These are phyloP conservation scores for Halocynthia roretzi DNA, from an alignment of 23 tunicate genomes.

Conservation along the genomic window DNA sequence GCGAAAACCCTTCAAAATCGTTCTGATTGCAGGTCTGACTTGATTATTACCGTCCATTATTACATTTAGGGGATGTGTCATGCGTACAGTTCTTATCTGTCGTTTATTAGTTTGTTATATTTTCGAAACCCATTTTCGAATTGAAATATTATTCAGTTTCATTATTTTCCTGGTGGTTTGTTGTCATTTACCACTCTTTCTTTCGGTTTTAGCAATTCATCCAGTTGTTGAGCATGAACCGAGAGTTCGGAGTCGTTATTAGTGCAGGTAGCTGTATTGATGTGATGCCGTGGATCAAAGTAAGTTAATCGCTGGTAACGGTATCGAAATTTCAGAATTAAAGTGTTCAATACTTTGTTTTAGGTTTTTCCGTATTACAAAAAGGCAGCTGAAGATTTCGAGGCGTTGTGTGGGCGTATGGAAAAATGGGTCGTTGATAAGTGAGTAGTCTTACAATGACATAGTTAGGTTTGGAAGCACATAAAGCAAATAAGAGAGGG, in stretches of 20 bases:
- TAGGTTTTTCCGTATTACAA: slow-evolving; percentile 41
- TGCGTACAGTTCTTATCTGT: too few relatives aligned
- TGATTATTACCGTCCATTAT: too few relatives aligned
- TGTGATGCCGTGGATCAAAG: slow-evolving; percentile 54
- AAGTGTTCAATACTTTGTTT: not conserved
- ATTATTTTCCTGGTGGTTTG: too few relatives aligned
- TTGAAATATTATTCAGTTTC: too few relatives aligned
- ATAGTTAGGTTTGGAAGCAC: not conserved
- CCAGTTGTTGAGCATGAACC: slow-evolving; percentile 45
- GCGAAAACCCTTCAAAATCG: too few relatives aligned
- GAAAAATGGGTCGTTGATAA: slow-evolving; percentile 34
- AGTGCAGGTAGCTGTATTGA: slow-evolving; percentile 24
- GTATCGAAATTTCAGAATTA: not conserved
- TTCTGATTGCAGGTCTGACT: too few relatives aligned
- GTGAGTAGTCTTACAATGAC: slow-evolving; percentile 5
- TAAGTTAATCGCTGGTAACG: not conserved
- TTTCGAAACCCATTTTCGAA: too few relatives aligned
- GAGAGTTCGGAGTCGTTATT: slow-evolving; percentile 37
- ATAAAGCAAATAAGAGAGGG: not conserved
- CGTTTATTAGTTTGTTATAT: too few relatives aligned
- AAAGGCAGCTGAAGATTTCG: slow-evolving; percentile 36
- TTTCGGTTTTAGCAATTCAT: slow-evolving; percentile 32
- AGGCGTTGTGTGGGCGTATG: slow-evolving; percentile 15
- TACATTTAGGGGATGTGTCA: too few relatives aligned
- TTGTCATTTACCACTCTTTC: not conserved